phyloP scores from a whole-genome alignment of 2,113 vertebrate species.

The Hemiscyllium ocellatum region DNA sequence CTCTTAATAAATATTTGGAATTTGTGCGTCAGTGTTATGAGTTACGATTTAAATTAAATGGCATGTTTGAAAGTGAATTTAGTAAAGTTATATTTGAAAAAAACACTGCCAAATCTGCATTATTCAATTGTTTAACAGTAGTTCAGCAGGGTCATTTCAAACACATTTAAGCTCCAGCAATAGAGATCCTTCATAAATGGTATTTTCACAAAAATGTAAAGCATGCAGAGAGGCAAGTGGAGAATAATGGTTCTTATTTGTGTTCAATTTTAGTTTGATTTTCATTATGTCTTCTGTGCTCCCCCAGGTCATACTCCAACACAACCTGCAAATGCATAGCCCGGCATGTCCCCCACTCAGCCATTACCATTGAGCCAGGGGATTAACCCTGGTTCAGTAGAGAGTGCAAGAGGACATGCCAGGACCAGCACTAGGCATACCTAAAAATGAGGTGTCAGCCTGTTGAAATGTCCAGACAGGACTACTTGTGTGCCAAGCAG shows the following conservation, averaged over 20 bases:
- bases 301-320: no score
- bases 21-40: background rate
- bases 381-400: no score
- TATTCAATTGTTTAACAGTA: background rate
- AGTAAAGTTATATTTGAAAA: constrained; percentile 23
- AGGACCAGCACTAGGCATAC: no score
- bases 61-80: background rate
- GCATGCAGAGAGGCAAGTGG: background rate
- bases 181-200: background rate
- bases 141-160: background rate
- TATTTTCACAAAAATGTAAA: background rate
- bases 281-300: background rate
- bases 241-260: background rate
- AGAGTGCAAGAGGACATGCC: no score
- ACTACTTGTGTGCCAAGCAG: no score
- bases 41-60: constrained; percentile 24
- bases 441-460: no score
- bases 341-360: no score
- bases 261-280: background rate
- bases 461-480: no score
- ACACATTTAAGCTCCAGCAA: background rate
- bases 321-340: no score
- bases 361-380: no score
- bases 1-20: constrained; percentile 23
- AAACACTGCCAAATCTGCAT: background rate